phyloP scores from a whole-genome alignment of 2,113 vertebrate genomes.

The Thymallus thymallus region DNA sequence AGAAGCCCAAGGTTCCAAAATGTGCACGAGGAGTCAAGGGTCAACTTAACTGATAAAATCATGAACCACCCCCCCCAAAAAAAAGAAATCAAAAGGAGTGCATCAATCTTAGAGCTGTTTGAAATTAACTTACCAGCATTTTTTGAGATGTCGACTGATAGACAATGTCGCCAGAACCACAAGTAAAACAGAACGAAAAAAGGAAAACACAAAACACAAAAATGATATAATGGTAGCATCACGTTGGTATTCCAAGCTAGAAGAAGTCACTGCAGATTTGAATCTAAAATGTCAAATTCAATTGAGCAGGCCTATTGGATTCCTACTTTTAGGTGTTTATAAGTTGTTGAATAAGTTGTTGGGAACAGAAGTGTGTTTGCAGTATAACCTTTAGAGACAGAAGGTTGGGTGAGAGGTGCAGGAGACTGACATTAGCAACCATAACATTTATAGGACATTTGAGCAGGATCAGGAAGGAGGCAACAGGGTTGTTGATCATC shows the following conservation, averaged over 20 bases:
- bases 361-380: background rate
- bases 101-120: conserved; percentile 37
- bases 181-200: conserved; percentile 41
- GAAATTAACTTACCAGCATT: conserved; percentile 60
- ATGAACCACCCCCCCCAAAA: conserved; percentile 8
- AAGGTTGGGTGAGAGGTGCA: background rate
- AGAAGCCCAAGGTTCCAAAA: conserved; percentile 25
- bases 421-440: background rate
- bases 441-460: background rate
- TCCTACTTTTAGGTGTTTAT: background rate
- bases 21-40: conserved; percentile 38
- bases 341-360: background rate
- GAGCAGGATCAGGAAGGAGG: background rate
- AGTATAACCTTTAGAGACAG: background rate
- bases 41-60: conserved; percentile 19
- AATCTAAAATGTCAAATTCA: background rate
- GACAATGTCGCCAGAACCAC: conserved; percentile 52
- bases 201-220: conserved; percentile 43
- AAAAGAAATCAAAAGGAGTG: conserved; percentile 31
- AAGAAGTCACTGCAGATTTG: background rate
- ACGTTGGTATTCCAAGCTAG: background rate
- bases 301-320: too few species aligned
- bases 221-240: conserved; percentile 49
- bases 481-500: background rate
- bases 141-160: conserved; percentile 59